Evolutionary conservation across 2,797 vertebrate species (phyloP).

Genomic region (Eidolon dupreanum): DNA sequence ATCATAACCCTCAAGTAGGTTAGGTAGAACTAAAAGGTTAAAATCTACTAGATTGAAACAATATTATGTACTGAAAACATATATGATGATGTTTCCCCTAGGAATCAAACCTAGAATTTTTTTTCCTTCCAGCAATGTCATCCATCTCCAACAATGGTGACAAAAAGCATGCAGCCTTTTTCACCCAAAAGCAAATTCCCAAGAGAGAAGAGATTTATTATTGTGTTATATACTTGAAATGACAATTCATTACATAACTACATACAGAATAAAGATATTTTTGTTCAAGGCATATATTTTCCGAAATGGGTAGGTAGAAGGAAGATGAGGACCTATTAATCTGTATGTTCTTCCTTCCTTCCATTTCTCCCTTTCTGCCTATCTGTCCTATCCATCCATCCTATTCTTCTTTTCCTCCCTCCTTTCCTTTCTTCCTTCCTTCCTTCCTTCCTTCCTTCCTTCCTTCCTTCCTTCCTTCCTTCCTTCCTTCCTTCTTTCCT

Average conservation of each 20-base stretch:
- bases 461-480: neutral
- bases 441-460: neutral
- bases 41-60: neutral
- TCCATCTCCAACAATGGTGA: neutral
- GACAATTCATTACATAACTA: constrained; percentile 8
- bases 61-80: constrained; percentile 5
- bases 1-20: neutral
- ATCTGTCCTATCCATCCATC: neutral
- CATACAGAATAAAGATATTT: neutral
- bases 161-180: constrained; percentile 22
- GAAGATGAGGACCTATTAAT: neutral
- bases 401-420: neutral
- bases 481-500: no score
- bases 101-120: constrained; percentile 20
- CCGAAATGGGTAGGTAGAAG: neutral
- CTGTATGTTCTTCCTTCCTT: neutral
- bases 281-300: neutral
- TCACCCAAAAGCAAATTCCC: neutral
- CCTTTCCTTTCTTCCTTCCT: neutral
- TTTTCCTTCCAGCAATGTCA: neutral
- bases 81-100: neutral
- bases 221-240: constrained; percentile 12
- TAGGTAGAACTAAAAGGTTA: neutral
- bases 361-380: neutral
- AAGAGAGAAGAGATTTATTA: neutral